phyloP scores from a whole-genome alignment of 1,140 invertebrate species.

The Lepidurus packardi region DNA sequence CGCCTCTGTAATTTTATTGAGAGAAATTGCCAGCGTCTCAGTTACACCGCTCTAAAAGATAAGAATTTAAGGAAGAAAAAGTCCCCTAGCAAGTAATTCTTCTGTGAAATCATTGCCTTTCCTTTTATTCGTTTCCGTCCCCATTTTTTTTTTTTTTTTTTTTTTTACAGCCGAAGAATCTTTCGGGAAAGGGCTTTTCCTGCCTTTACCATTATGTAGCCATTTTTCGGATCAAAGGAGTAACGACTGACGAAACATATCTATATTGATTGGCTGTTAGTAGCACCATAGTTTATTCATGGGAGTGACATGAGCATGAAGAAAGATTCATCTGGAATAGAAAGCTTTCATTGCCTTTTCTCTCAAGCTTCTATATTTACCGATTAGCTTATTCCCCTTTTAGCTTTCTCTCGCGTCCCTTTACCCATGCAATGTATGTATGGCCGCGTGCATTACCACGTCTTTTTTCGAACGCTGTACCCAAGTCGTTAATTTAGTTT shows the following conservation, averaged over 20 bases:
- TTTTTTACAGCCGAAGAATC: not conserved
- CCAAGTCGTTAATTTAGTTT: not conserved
- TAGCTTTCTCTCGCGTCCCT: too few relatives aligned
- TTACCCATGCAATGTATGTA: not conserved
- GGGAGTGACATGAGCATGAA: not conserved
- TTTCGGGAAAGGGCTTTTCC: not conserved
- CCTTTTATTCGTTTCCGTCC: not conserved
- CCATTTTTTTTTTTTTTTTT: not conserved
- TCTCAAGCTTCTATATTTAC: not conserved
- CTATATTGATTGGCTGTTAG: not conserved
- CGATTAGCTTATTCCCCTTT: not conserved
- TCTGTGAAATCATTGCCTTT: not conserved
- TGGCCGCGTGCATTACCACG: not conserved
- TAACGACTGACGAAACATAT: not conserved
- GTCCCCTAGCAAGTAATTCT: not conserved
- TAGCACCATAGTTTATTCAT: slow-evolving; percentile 11
- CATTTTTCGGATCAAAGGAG: not conserved
- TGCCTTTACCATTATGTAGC: not conserved
- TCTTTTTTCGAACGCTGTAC: not conserved
- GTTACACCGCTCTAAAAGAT: too few relatives aligned
- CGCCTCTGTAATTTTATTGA: too few relatives aligned
- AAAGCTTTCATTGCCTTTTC: not conserved
- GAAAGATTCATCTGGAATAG: slow-evolving; percentile 2
- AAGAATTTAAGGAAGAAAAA: too few relatives aligned
- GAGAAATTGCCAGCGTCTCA: too few relatives aligned